Evolutionary conservation across 2,888 invertebrate genomes (phyloP).

Genomic region (Iphiclides podalirius): DNA sequence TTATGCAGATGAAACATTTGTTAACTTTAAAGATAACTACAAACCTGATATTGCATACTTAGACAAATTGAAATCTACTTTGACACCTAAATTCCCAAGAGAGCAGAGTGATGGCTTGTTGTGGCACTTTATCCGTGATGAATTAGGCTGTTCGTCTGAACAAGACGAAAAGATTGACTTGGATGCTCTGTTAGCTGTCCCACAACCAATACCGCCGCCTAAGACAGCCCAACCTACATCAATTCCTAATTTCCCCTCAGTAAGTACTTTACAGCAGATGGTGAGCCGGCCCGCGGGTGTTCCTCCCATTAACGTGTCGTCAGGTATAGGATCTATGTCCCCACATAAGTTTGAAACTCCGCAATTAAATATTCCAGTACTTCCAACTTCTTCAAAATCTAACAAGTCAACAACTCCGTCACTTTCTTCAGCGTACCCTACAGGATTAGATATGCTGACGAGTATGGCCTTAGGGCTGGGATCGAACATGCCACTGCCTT

Average conservation of each 20-base stretch:
- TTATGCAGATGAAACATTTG: constrained; percentile 61
- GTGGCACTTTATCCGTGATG: constrained; percentile 89
- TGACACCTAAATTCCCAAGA: constrained; percentile 90
- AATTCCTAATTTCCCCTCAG: constrained; percentile 70
- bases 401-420: constrained; percentile 78
- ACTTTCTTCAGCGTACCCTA: constrained; percentile 71
- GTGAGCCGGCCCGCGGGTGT: constrained; percentile 74
- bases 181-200: constrained; percentile 79
- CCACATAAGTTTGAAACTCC: constrained; percentile 81
- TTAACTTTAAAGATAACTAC: constrained; percentile 81
- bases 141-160: constrained; percentile 84
- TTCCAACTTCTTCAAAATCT: constrained; percentile 80
- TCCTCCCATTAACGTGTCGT: constrained; percentile 71
- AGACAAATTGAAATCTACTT: constrained; percentile 90
- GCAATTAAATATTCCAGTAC: constrained; percentile 79
- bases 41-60: constrained; percentile 87
- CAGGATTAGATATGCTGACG: constrained; percentile 73
- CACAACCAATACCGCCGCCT: constrained; percentile 72
- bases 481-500: constrained; percentile 63
- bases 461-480: constrained; percentile 75
- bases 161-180: constrained; percentile 85
- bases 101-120: constrained; percentile 88
- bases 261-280: constrained; percentile 74
- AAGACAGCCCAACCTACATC: constrained; percentile 57
- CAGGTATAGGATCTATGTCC: constrained; percentile 65